Evolutionary conservation across 2,113 vertebrate species (phyloP), one percentile per base, ranked within the genome.

Genomic region (Himantopus leucocephalus): DNA sequence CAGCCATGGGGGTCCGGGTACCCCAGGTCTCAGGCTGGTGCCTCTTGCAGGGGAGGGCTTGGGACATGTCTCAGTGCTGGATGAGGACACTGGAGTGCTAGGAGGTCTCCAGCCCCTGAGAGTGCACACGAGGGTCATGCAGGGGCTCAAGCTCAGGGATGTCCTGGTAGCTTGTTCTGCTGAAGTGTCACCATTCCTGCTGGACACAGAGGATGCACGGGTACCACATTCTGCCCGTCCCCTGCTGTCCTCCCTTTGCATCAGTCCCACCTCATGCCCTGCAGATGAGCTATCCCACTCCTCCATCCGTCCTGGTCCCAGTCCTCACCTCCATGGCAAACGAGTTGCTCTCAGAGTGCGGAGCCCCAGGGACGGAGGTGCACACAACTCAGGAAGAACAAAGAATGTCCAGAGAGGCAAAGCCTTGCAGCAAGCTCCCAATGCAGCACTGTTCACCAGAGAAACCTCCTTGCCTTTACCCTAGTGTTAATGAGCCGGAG

Each of bases 21-120:
- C 43, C 24, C 12, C 23, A 8, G 24, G 30, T 19, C 30, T 62
- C 27, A 23, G 37, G 45, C 10, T 20, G 63, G 26, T n/a, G 39
- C 21, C 14, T 66, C 68, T 48, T 4, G 1, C 11, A 10, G 21
- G 5, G 17, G 23, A 35, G 3, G 3, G 5, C 17, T 0, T 63
- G 41, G 48, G 41, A 48, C 12, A 2, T 1, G 14, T 27, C 53
- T 58, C 0, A 1, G 2, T 39, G 59, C 34, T 60, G 59, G 48
- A 26, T 43, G 39, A 30, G 64, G 71, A 35, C 45, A 18, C 23
- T 17, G 50, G n/a, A 7, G 27, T 22, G 41, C 47, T 4, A 5
- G n/a, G 50, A 48, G 30, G 35, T 48, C 58, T 80, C 41, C 58
- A 59, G n/a, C 5, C 13, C 32, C 5, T 12, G 15, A 14, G 9